Percentiles rank a stretch among this genome's conserved stretches.
Evolutionary conservation across 64 coral and sea anemone genomes (phyloP).

Genomic region (Pocillopora verrucosa): DNA sequence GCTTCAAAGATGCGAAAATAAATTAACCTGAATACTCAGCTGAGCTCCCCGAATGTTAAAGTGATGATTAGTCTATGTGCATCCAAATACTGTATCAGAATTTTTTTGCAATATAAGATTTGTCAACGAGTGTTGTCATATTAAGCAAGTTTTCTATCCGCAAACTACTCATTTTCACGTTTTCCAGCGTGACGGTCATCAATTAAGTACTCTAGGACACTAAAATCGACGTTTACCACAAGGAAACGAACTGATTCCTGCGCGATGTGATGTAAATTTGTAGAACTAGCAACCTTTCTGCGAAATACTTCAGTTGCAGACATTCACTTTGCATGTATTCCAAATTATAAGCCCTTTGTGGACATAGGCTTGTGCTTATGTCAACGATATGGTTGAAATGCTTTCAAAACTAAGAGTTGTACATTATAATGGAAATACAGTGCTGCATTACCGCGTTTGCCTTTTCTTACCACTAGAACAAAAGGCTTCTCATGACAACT

Average conservation of each 20-base stretch:
- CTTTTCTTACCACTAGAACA: not conserved
- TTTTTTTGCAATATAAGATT: not conserved
- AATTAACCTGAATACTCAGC: no score
- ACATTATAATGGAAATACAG: constrained; percentile 36
- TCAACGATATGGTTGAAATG: constrained; percentile 15
- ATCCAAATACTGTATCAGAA: not conserved
- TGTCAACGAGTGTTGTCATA: not conserved
- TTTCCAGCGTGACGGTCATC: not conserved
- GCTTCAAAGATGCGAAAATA: no score
- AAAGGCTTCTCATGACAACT: not conserved
- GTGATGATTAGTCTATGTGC: no score
- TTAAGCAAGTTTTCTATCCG: not conserved
- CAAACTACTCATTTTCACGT: not conserved
- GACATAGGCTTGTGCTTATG: not conserved
- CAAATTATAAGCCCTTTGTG: constrained; percentile 38
- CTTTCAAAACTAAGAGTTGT: not conserved
- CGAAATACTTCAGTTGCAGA: constrained; percentile 10
- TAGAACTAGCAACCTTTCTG: not conserved
- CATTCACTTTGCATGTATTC: constrained; percentile 16
- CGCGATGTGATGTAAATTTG: not conserved
- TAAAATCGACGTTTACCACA: not conserved
- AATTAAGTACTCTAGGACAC: not conserved
- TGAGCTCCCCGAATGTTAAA: no score
- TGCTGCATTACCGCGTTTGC: not conserved
- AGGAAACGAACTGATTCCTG: not conserved